Conservation (phyloP, 2,888 invertebrate genomes). For the Girardia tigrina region DNA sequence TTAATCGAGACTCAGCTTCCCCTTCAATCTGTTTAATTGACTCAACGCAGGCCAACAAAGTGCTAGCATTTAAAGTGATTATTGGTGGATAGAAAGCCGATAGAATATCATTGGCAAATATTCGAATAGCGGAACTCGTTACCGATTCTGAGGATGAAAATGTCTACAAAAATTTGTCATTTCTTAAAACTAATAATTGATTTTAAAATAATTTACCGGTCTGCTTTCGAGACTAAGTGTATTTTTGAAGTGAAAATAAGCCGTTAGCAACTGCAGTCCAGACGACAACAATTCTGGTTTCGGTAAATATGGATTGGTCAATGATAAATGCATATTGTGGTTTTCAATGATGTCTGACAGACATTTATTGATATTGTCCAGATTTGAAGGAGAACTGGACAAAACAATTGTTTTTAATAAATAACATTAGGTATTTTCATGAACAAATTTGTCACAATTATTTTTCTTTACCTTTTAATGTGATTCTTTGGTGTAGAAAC, state of each 20-base stretch:
- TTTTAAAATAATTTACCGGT: constrained; percentile 16
- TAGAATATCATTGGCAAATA: constrained; percentile 7
- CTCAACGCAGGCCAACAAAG: constrained; percentile 6
- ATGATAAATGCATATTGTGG: not conserved
- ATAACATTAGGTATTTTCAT: too few species aligned
- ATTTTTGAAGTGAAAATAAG: not conserved
- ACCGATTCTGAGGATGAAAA: not conserved
- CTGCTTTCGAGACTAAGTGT: not conserved
- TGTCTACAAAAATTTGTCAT: not conserved
- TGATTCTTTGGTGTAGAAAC: not conserved
- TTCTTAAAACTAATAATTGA: not conserved
- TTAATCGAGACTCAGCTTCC: not conserved
- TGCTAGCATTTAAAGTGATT: not conserved
- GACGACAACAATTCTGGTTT: constrained; percentile 1
- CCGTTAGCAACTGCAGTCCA: not conserved
- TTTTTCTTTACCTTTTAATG: not conserved
- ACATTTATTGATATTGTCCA: not conserved
- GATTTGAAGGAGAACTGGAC: too few species aligned
- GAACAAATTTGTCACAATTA: too few species aligned
- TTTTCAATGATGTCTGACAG: not conserved
- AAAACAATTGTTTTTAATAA: too few species aligned
- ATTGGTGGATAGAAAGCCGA: not conserved
- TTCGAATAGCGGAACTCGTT: not conserved
- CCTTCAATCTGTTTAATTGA: not conserved
- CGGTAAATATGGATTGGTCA: not conserved